Evolutionary conservation across 2,888 invertebrate species (phyloP).

Genomic region (Hydraecia micacea): DNA sequence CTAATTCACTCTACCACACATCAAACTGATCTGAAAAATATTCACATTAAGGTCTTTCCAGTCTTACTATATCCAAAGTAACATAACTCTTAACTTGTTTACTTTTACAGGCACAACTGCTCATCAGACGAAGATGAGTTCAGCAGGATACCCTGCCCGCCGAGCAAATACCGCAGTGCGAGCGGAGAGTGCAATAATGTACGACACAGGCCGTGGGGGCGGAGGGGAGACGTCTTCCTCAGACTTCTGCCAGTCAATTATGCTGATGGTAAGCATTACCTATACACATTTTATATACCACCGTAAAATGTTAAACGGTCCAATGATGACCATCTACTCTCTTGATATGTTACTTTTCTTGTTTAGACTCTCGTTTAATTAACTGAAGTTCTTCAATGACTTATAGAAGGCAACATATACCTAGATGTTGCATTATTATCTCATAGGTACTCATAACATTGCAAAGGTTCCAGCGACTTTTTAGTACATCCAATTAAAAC

Average conservation of each 20-base stretch:
- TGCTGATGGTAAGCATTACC: constrained; percentile 91
- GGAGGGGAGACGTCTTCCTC: constrained; percentile 94
- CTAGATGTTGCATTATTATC: neutral
- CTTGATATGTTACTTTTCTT: neutral
- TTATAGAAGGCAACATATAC: no score
- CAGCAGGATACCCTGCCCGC: constrained; percentile 92
- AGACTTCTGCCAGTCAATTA: constrained; percentile 93
- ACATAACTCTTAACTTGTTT: neutral
- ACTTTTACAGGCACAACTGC: constrained; percentile 81
- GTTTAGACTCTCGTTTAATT: no score
- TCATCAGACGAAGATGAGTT: constrained; percentile 82
- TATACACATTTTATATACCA: neutral
- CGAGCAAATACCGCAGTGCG: constrained; percentile 95
- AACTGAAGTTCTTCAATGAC: neutral
- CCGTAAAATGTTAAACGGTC: neutral
- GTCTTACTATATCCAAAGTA: neutral
- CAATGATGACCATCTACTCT: neutral
- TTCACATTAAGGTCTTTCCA: neutral
- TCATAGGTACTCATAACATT: neutral
- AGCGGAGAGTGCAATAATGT: constrained; percentile 97
- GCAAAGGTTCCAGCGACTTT: neutral
- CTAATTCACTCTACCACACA: neutral
- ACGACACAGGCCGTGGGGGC: constrained; percentile 95
- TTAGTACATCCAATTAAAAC: neutral
- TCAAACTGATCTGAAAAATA: neutral